Percentiles rank a stretch among this genome's conserved stretches.
These are phyloP conservation scores for Euleptes europaea DNA, from an alignment of 2,113 vertebrate genomes.

Conservation along the genomic window DNA sequence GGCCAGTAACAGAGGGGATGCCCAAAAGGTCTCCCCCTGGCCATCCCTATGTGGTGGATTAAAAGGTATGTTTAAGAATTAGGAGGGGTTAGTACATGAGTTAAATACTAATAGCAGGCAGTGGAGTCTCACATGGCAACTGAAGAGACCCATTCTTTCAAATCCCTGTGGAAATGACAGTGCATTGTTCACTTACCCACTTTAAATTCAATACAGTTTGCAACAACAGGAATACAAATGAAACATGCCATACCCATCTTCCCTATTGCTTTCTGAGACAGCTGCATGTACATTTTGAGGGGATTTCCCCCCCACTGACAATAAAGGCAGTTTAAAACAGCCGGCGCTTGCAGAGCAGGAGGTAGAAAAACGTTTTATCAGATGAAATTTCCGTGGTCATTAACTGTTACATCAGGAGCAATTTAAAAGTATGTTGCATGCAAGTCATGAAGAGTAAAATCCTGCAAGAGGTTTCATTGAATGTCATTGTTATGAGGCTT, in stretches of 20 bases:
- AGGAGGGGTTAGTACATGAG: background rate
- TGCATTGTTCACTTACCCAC: background rate
- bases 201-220: background rate
- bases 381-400: background rate
- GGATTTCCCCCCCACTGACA: background rate
- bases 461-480: background rate
- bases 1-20: too few species aligned
- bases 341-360: background rate
- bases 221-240: background rate
- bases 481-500: background rate
- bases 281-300: background rate
- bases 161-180: background rate
- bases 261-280: background rate
- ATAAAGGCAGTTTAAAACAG: background rate
- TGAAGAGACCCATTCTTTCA: background rate
- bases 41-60: background rate
- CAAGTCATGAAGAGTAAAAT: background rate
- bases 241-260: background rate
- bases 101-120: background rate
- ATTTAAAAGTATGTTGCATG: background rate
- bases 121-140: background rate
- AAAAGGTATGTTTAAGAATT: background rate
- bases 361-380: background rate
- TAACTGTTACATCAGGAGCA: background rate
- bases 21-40: too few species aligned